Evolutionary conservation across 2,888 invertebrate genomes (phyloP), one percentile per base, ranked within the genome.

Genomic region (Cremastobaeus sp.): DNA sequence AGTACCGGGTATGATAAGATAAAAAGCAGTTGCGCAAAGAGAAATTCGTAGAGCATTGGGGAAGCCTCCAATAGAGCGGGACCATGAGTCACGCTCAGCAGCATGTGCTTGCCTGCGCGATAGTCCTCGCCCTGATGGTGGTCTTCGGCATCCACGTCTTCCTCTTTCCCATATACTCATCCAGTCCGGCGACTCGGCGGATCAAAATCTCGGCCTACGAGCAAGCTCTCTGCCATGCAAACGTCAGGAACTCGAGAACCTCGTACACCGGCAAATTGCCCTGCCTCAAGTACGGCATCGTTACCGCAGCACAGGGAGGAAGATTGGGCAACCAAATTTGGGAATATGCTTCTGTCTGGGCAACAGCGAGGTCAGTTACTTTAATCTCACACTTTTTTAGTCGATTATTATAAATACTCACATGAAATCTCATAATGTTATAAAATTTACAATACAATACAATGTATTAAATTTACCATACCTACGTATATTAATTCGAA

Each of bases 131-230:
- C 68, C 85, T 90, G 81, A 89, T 90, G 83, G 90, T 91, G 78
- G 90, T 91, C 79, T 89, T 90, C 74, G 89, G 90, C 81, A 90
- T 91, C 81, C 91, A 91, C 85, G 88, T 91, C 78, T 91, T 91
- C 87, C 86, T 91, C 57, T 91, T 91, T 84, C 91, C 91, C 52
- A 86, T 91, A 84, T 90, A 91, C 85, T 87, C 86, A 70, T 88
- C 89, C 73, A 87, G 85, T 47, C 84, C 87, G 54, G 85, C 88
- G 50, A 80, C 81, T 34, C 81, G 84, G 25, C 81, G 79, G 43
- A 88, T 88, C 66, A 89, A 89, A 50, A 88, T 89, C 72, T 88
- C 88, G 59, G 89, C 89, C 50, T 90, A 90, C 78, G 91, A 91
- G 79, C 90, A 90, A 78, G 89, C 89, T 6, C 85, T 91, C 30